phyloP scores from a whole-genome alignment of 2,797 vertebrate genomes.

The Furcifer pardalis region DNA sequence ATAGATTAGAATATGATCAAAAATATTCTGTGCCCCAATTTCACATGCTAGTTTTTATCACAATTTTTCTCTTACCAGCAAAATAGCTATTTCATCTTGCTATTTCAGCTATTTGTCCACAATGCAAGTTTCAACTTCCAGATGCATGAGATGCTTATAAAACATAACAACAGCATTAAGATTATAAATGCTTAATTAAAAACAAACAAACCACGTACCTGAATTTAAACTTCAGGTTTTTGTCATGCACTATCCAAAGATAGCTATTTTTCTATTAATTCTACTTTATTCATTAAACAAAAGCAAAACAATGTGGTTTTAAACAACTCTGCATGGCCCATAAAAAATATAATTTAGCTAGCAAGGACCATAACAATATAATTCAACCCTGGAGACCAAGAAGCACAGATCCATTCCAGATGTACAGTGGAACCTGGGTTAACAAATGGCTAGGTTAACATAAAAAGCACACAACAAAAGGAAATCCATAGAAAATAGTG shows the following conservation, averaged over 20 bases:
- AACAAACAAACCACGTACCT: too few species aligned
- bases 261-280: not conserved
- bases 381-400: not conserved
- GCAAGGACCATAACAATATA: not conserved
- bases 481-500: too few species aligned
- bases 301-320: not conserved
- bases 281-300: not conserved
- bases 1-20: not conserved
- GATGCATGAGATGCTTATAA: not conserved
- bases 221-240: not conserved
- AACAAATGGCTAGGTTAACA: too few species aligned
- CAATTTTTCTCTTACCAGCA: constrained; percentile 2
- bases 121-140: not conserved
- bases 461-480: too few species aligned
- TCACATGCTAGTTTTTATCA: constrained; percentile 8
- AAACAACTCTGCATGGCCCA: not conserved
- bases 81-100: not conserved
- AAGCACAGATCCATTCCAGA: not conserved
- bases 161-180: not conserved
- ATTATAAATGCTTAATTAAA: not conserved
- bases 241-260: not conserved
- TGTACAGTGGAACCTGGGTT: too few species aligned
- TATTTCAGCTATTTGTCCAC: not conserved
- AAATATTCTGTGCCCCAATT: not conserved
- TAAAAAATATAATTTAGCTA: constrained; percentile 1